Conservation (phyloP, 2,888 invertebrate genomes). For the Erebia ligea region DNA sequence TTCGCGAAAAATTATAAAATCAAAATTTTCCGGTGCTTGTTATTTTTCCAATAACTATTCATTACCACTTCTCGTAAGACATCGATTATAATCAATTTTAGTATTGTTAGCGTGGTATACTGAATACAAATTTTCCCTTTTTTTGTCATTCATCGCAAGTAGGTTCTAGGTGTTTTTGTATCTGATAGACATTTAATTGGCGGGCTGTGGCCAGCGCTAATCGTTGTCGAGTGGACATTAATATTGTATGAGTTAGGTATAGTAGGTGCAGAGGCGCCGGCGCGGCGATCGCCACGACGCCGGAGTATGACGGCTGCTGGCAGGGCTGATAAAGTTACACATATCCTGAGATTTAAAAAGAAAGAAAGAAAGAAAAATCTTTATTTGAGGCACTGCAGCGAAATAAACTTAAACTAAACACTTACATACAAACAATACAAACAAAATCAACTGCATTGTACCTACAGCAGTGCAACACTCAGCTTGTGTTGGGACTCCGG, state of each 20-base stretch:
- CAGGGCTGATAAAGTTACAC: constrained; percentile 27
- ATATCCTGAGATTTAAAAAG: constrained; percentile 7
- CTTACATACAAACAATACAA: too few relatives aligned
- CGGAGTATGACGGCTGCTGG: constrained; percentile 40
- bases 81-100: background rate
- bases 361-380: too few relatives aligned
- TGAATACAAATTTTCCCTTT: background rate
- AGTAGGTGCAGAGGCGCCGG: constrained; percentile 57
- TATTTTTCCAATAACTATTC: background rate
- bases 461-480: too few relatives aligned
- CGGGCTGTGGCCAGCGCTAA: constrained; percentile 51
- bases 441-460: too few relatives aligned
- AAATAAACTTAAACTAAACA: too few relatives aligned
- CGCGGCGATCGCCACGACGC: constrained; percentile 51
- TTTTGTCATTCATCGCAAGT: background rate
- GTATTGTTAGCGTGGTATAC: background rate
- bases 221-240: constrained; percentile 57
- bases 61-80: background rate
- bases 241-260: constrained; percentile 66
- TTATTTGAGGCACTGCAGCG: too few relatives aligned
- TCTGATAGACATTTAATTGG: constrained; percentile 61
- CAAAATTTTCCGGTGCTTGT: background rate
- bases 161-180: constrained; percentile 47
- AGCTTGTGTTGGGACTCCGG: too few relatives aligned
- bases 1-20: background rate